These are phyloP conservation scores for Oncorhynchus tshawytscha DNA, from an alignment of 2,113 vertebrate species.

Conservation along the genomic window DNA sequence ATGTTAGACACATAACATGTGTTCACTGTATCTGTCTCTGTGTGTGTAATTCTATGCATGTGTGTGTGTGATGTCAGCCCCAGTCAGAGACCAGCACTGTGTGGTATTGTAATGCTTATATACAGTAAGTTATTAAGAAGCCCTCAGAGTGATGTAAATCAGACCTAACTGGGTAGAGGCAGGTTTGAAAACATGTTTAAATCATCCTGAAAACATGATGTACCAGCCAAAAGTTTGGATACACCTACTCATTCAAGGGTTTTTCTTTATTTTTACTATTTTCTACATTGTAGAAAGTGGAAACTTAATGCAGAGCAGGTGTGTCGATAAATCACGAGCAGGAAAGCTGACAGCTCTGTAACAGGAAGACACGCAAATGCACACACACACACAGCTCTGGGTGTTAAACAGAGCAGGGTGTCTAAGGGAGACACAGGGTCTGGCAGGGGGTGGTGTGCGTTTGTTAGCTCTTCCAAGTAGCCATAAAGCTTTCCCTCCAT, in stretches of 20 bases:
- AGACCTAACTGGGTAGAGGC: background rate
- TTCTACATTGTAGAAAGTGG: too few relatives aligned
- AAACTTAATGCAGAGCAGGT: background rate
- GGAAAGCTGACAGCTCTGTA: background rate
- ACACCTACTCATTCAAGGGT: background rate
- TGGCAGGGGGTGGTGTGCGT: background rate
- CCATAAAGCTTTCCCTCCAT: background rate
- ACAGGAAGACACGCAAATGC: background rate
- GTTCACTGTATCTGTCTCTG: background rate
- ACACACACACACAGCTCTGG: slow-evolving; percentile 7
- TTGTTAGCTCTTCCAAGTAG: background rate
- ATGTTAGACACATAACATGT: background rate
- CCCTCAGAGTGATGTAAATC: slow-evolving; percentile 28
- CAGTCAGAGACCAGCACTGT: slow-evolving; percentile 12
- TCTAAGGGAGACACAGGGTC: background rate
- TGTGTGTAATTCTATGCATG: background rate
- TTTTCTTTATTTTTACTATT: too few relatives aligned
- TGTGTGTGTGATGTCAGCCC: background rate
- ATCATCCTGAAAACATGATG: slow-evolving; percentile 21
- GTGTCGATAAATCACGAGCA: background rate
- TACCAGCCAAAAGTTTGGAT: background rate
- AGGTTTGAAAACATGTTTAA: slow-evolving; percentile 25
- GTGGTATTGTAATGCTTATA: slow-evolving; percentile 1
- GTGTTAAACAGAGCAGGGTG: slow-evolving; percentile 7
- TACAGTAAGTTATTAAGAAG: slow-evolving; percentile 5